A percentile compares a stretch with the other conserved stretches of the same genome.
These are phyloP conservation scores for Alloscopus bannaensis DNA, from an alignment of 2,888 invertebrate species.

Conservation along the genomic window DNA sequence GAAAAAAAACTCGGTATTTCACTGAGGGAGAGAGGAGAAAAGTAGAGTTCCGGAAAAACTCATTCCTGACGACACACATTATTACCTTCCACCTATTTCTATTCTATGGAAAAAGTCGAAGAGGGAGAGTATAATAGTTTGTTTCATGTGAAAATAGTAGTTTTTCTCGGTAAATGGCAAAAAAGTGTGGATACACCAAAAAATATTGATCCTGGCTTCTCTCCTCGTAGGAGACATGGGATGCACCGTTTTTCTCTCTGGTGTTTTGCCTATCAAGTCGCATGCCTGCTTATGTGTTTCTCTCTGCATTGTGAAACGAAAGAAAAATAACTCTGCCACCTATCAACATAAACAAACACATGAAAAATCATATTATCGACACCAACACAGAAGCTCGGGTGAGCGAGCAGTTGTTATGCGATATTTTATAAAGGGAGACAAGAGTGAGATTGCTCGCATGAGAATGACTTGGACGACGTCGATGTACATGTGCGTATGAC, in stretches of 20 bases:
- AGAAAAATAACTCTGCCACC: constrained; percentile 9
- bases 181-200: constrained; percentile 37
- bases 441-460: no score
- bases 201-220: constrained; percentile 58
- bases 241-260: constrained; percentile 3
- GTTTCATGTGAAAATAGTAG: constrained; percentile 50
- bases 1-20: no score
- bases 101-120: constrained; percentile 23
- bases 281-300: no score
- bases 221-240: constrained; percentile 5
- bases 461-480: no score
- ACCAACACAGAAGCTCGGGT: no score
- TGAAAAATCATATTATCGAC: constrained; percentile 3
- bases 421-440: no score
- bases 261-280: no score
- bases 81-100: constrained; percentile 57
- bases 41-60: constrained; percentile 48
- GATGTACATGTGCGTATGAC: constrained; percentile 7
- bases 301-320: no score
- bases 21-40: constrained; percentile 24
- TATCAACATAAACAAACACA: constrained; percentile 25
- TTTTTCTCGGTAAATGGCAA: constrained; percentile 47
- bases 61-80: constrained; percentile 57
- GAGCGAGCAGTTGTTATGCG: no score
- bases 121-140: constrained; percentile 30